These are phyloP conservation scores for Lutraria rhynchaena DNA, from an alignment of 1,140 invertebrate genomes.

Conservation along the genomic window DNA sequence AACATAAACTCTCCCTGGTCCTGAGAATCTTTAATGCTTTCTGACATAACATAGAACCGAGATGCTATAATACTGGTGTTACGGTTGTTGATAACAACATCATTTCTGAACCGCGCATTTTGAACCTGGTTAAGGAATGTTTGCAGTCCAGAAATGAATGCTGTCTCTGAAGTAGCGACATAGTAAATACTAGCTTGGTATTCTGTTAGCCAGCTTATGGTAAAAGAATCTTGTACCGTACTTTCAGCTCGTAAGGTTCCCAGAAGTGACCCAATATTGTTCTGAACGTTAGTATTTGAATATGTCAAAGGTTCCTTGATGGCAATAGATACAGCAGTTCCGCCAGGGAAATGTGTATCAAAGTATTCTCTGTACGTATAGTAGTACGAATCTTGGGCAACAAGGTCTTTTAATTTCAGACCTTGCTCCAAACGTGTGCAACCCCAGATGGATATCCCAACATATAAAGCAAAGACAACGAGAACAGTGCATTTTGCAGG, in stretches of 20 bases:
- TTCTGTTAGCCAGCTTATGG: slow-evolving; percentile 48
- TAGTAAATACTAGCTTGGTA: slow-evolving; percentile 34
- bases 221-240: slow-evolving; percentile 13
- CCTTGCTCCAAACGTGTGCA: slow-evolving; percentile 90
- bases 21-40: slow-evolving; percentile 63
- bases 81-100: slow-evolving; percentile 92
- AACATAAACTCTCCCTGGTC: slow-evolving; percentile 72
- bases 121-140: slow-evolving; percentile 84
- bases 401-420: slow-evolving; percentile 86
- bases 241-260: background rate
- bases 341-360: slow-evolving; percentile 17
- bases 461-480: slow-evolving; percentile 90
- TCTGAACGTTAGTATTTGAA: slow-evolving; percentile 3
- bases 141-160: slow-evolving; percentile 90
- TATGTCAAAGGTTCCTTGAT: slow-evolving; percentile 22
- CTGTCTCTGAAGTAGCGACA: slow-evolving; percentile 81
- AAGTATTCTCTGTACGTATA: slow-evolving; percentile 41
- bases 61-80: slow-evolving; percentile 89
- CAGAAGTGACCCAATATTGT: background rate
- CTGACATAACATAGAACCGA: slow-evolving; percentile 68
- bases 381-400: slow-evolving; percentile 78
- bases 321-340: slow-evolving; percentile 35
- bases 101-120: slow-evolving; percentile 86
- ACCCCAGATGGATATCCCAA: slow-evolving; percentile 94
- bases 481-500: slow-evolving; percentile 86